phyloP scores from a whole-genome alignment of 1,140 invertebrate genomes.

The Drosophila ananassae region DNA sequence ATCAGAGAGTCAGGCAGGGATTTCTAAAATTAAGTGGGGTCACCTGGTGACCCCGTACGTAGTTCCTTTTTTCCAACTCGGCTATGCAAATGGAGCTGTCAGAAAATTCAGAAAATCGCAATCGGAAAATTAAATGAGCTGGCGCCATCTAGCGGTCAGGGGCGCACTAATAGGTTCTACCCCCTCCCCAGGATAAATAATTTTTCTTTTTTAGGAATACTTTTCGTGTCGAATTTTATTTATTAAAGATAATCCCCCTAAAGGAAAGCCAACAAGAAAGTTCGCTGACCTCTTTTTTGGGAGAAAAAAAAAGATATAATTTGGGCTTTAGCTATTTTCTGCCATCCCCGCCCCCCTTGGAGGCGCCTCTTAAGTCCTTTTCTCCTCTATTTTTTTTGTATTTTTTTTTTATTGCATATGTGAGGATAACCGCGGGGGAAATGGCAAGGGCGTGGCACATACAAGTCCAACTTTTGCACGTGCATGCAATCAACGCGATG shows the following conservation, averaged over 20 bases:
- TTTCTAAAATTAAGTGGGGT: background rate
- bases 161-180: background rate
- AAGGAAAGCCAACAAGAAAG: background rate
- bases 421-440: background rate
- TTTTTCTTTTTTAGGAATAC: background rate
- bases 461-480: constrained; percentile 47
- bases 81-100: constrained; percentile 31
- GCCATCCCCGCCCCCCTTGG: no score
- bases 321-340: no score
- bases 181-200: background rate
- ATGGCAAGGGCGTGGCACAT: constrained; percentile 12
- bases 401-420: constrained; percentile 2
- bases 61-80: constrained; percentile 1
- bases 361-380: background rate
- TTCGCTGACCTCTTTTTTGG: constrained; percentile 10
- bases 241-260: background rate
- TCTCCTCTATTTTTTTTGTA: background rate
- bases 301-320: background rate
- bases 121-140: constrained; percentile 12
- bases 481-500: constrained; percentile 64
- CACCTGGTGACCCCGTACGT: constrained; percentile 7
- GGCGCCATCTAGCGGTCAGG: background rate
- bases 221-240: background rate
- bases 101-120: constrained; percentile 1
- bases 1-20: background rate